Evolutionary conservation across 1,140 invertebrate genomes (phyloP), one percentile per base, ranked within the genome.

Genomic region (Philotrypesis tridentata): DNA sequence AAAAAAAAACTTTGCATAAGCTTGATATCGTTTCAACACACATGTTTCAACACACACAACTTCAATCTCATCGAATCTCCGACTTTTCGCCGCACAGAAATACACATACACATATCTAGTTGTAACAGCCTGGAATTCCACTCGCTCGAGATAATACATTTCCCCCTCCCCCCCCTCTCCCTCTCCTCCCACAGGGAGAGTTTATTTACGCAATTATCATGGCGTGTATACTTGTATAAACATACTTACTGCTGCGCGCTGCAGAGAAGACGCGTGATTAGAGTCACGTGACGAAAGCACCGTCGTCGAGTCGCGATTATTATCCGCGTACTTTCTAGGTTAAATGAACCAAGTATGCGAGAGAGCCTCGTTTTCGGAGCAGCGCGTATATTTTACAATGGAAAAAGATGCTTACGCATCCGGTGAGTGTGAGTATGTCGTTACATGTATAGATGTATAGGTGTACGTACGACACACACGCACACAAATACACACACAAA

Each of bases 251-350:
- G 21, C 48, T 21, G 43, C n/a, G n/a, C n/a, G n/a, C 5, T 14
- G 48, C 43, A 2, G 6, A 77, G 29, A 17, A 67, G 60, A 37
- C 33, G 9, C 23, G 63, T 17, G 63, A 77, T 77, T 67, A 67
- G 3, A 27, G 63, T 77, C 75, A 67, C 75, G 63, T 77, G 75
- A 77, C 75, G 37, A 77, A 63, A 74, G 29, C 14, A 23, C 11
- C 17, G 48, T 17, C 48, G 70, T 11, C 11, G n/a, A 3, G n/a
- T 9, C 14, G 72, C 31, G 74, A 76, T 76, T 76, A 76, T 63
- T 37, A 63, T 61, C 74, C 21, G 29, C 21, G 11, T 17, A 63
- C 60, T 76, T 76, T 76, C 55, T 76, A 76, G 55, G 74, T 63
- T 61, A 76, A 76, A 76, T 65, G 11, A n/a, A 40, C 55, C 1